Evolutionary conservation across 2,797 vertebrate species (phyloP).

Genomic region (Scolopax bukidnonensis): DNA sequence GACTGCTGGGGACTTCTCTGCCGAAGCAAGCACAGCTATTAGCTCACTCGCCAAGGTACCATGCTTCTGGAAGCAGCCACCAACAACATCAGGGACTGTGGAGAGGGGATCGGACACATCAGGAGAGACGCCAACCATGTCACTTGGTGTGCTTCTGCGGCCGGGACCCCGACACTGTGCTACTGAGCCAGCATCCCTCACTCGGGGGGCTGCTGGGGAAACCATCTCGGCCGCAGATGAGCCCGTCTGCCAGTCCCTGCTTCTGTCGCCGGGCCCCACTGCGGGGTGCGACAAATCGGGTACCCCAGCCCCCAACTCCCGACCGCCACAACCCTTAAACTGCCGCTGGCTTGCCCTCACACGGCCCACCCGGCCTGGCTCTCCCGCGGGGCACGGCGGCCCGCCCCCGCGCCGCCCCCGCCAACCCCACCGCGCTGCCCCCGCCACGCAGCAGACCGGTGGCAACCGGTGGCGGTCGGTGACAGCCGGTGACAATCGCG

Average conservation of each 20-base stretch:
- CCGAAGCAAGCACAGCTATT: accelerated
- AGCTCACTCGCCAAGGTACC: accelerated
- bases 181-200: background rate
- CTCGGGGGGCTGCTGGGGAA: background rate
- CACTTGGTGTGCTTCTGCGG: accelerated
- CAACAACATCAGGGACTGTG: accelerated
- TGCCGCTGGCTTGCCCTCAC: background rate
- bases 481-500: background rate
- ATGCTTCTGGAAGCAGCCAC: accelerated
- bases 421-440: background rate
- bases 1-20: accelerated
- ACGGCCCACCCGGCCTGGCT: background rate
- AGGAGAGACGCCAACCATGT: accelerated
- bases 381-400: background rate
- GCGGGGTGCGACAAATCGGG: background rate
- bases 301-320: background rate
- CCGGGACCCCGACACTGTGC: accelerated
- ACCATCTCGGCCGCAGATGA: background rate
- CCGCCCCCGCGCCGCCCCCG: background rate
- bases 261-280: background rate
- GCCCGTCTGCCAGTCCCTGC: background rate
- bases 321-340: background rate
- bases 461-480: no score
- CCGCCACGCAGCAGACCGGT: background rate
- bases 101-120: accelerated